Evolutionary conservation across 2,797 vertebrate species (phyloP), one percentile per base, ranked within the genome.

Genomic region (Sparus aurata): DNA sequence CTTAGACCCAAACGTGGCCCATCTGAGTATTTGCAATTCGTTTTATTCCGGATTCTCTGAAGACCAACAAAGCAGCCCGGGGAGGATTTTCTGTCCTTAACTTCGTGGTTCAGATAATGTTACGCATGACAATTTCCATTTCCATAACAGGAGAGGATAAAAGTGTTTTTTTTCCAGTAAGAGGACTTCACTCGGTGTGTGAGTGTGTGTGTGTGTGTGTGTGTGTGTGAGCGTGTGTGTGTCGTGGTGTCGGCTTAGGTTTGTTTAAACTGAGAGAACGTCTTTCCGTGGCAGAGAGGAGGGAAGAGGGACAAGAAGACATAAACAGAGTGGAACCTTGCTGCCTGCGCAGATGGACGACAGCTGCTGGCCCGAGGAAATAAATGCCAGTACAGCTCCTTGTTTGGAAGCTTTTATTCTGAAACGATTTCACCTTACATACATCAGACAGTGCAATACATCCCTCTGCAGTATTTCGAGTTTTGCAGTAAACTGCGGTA

Each of bases 191-290:
- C 55, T 53, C 11, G 12, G 46, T 65, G 20, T 65, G 49, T 61
- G 38, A 55, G 15, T 59, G 22, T 23, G 58, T 75, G 62, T 64
- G 22, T 70, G 27, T 30, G 55, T 77, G 13, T 17, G 1, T 34
- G 0, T 46, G 27, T 27, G 27, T 27, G 18, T 63, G 13, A 34
- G 55, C 77, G 13, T 15, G 1, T 34, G 0, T 46, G 59, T 76
- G 18, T 68, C 30, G 69, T 9, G 34, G 58, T 75, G 59, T 73
- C 52, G 0, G 30, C 30, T 82, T 53, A n/a, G 23, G 72, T 84
- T 91, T 92, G 89, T 92, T 88, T 89, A 80, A 80, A 79, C 86
- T 45, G 77, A 25, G 47, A 61, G 55, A 69, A 72, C 4, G 2
- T 75, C 62, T 72, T 83, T 87, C 81, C 73, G 2, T 75, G 61